Base-by-base conservation (phyloP, 2,797 vertebrate genomes). In the Momotus momota region DNA sequence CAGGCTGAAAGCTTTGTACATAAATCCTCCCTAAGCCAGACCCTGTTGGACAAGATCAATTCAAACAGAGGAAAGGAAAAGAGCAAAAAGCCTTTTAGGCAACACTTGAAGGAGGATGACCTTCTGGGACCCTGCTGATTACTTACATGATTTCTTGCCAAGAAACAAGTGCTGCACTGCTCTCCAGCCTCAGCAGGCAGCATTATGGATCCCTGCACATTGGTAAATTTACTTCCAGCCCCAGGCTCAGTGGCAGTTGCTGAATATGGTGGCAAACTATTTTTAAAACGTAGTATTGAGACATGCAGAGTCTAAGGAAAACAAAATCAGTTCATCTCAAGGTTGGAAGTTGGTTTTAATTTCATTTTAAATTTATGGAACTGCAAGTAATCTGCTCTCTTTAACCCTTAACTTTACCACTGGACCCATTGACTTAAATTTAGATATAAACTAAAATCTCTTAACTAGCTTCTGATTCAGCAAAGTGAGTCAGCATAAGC, bases 61-160 rank as follows among this genome's bases (percentile, higher is more conserved):
- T 95, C 93, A 80, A 92, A 92, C 10, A 49, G 81, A 75, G 83
- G 48, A 91, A 92, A 87, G 41, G 51, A 92, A 93, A 94, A 86
- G 62, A 90, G 69, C 83, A 91, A 85, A 86, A 96, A 91, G 64
- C 83, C 79, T 94, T 96, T 94, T 77, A 95, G 87, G 91, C 58
- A 89, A 71, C 86, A 83, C 79, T 91, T 83, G 66, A 79, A 93
- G 70, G 65, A 94, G 23, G 61, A 83, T 91, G 87, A 91, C 84
- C 86, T 96, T 97, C 78, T 92, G 93, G 55, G 87, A 96, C 85
- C 78, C 54, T 84, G 65, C 85, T 71, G 72, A 95, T 94, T 95
- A 86, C 90, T 93, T 93, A 85, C 69, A 92, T 88, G 81, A 90
- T 93, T 95, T 89, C 85, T 94, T 96, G 79, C 78, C 78, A 93